Conservation (phyloP, 2,888 invertebrate species). For the Branchipolynoe longqiensis region DNA sequence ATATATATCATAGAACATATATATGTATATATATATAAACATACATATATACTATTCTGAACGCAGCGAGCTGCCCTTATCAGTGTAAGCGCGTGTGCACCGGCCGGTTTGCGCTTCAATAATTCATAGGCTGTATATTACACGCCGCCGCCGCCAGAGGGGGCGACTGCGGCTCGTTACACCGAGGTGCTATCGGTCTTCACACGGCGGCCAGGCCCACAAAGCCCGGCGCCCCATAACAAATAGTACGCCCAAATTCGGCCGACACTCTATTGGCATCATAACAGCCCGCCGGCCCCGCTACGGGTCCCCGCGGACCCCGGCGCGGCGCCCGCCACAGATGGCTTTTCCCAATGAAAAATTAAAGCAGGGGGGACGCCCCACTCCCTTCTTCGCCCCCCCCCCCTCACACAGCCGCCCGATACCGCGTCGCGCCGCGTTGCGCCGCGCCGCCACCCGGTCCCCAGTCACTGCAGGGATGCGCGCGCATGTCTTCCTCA, state of each 20-base stretch:
- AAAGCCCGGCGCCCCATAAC: conserved; percentile 36
- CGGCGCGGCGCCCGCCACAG: neutral
- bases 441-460: neutral
- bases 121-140: conserved; percentile 50
- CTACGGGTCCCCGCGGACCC: conserved; percentile 22
- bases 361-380: conserved; percentile 12
- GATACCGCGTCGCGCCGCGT: neutral
- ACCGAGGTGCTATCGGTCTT: conserved; percentile 23
- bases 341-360: conserved; percentile 40
- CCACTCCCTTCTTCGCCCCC: no score
- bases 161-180: conserved; percentile 12
- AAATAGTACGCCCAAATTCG: conserved; percentile 46
- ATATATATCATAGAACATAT: neutral
- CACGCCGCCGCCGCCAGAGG: neutral
- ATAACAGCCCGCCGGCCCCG: conserved; percentile 17
- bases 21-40: neutral
- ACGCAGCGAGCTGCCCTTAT: neutral
- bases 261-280: conserved; percentile 57
- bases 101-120: neutral
- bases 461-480: conserved; percentile 1
- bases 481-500: neutral
- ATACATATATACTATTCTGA: neutral
- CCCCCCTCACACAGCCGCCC: neutral
- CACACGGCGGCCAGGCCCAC: conserved; percentile 13
- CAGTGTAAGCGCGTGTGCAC: no score